Percentiles rank a stretch among this genome's conserved stretches.
Conservation (phyloP, 2,888 invertebrate species). For the Leptinotarsa rubiginosa region DNA sequence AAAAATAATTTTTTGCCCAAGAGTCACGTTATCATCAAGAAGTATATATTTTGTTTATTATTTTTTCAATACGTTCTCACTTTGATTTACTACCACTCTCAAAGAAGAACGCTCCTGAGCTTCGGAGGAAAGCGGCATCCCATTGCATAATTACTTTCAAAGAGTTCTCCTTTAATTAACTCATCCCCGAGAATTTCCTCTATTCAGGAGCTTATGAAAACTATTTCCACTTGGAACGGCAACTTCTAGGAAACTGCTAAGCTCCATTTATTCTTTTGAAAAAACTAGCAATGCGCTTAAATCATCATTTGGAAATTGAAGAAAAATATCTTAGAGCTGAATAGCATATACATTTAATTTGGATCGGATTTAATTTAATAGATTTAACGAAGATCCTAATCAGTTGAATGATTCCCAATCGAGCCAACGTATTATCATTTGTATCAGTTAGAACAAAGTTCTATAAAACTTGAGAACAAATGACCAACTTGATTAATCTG, state of each 20-base stretch:
- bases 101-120: conserved; percentile 7
- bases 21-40: too few species aligned
- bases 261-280: conserved; percentile 24
- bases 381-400: too few species aligned
- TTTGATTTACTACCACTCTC: background rate
- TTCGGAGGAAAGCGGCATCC: background rate
- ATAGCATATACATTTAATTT: background rate
- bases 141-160: conserved; percentile 24
- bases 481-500: too few species aligned
- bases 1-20: too few species aligned
- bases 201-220: conserved; percentile 23
- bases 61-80: too few species aligned
- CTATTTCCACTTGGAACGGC: conserved; percentile 27
- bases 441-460: too few species aligned
- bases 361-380: too few species aligned
- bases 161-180: conserved; percentile 24
- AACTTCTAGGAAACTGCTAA: conserved; percentile 22
- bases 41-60: too few species aligned
- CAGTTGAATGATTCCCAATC: too few species aligned
- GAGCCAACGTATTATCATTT: too few species aligned
- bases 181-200: conserved; percentile 13
- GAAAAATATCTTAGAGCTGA: conserved; percentile 1
- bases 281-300: conserved; percentile 18
- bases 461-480: too few species aligned
- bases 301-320: conserved; percentile 18